These are phyloP conservation scores for Eurystomus gularis DNA, from an alignment of 2,113 vertebrate genomes.

Conservation along the genomic window DNA sequence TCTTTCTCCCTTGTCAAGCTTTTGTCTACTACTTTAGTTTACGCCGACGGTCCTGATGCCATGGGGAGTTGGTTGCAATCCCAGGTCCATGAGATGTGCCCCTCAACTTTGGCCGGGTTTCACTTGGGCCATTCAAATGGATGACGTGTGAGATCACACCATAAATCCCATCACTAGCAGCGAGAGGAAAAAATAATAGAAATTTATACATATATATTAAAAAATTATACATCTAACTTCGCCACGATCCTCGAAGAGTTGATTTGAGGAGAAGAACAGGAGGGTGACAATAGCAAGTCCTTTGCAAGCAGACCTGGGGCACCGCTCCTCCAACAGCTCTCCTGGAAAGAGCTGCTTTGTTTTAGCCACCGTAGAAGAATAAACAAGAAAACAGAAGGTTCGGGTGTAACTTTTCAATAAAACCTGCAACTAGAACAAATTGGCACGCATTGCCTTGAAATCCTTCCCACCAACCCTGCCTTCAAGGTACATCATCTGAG, in stretches of 20 bases:
- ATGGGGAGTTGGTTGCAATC: rapidly evolving
- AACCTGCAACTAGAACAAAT: not conserved
- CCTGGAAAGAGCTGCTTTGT: not conserved
- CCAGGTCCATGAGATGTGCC: not conserved
- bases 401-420: not conserved
- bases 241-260: not conserved
- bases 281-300: rapidly evolving
- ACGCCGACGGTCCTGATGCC: rapidly evolving
- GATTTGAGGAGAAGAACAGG: not conserved
- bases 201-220: not conserved
- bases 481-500: not conserved
- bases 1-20: not conserved
- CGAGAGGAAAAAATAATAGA: rapidly evolving
- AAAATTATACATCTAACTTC: not conserved
- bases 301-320: not conserved
- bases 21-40: not conserved
- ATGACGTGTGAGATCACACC: not conserved
- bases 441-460: not conserved
- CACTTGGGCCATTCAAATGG: not conserved
- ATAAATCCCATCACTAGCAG: not conserved
- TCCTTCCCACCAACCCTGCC: not conserved
- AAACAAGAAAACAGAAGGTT: not conserved
- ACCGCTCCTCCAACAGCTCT: not conserved
- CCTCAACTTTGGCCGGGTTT: not conserved
- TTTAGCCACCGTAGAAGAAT: not conserved